These are phyloP conservation scores for Stegodyphus dumicola DNA, from an alignment of 1,140 invertebrate species.

Conservation along the genomic window DNA sequence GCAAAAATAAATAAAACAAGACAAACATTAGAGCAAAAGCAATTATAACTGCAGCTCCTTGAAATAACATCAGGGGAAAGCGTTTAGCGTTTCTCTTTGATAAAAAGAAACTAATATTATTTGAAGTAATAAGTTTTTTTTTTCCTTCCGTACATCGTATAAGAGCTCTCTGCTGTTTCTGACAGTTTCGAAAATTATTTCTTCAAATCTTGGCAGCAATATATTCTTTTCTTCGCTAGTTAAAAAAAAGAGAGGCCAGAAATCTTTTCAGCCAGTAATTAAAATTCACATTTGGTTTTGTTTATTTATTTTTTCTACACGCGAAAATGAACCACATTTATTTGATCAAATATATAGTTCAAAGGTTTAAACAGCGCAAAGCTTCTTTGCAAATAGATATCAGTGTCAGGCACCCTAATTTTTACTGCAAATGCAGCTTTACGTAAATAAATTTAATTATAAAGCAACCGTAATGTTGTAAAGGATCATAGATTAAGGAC, in stretches of 20 bases:
- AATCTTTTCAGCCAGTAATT: too few relatives aligned
- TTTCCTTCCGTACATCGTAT: background rate
- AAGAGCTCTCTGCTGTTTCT: constrained; percentile 18
- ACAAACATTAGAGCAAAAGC: constrained; percentile 40
- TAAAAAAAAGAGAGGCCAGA: background rate
- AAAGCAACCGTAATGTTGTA: too few relatives aligned
- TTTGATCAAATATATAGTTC: too few relatives aligned
- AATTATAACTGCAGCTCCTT: constrained; percentile 32
- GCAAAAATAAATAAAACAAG: constrained; percentile 6
- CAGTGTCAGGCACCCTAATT: too few relatives aligned
- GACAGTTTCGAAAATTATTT: constrained; percentile 58
- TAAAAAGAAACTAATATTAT: constrained; percentile 49
- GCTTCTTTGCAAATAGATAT: too few relatives aligned
- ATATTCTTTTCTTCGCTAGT: constrained; percentile 31
- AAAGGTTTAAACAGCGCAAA: too few relatives aligned
- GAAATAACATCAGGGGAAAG: constrained; percentile 43
- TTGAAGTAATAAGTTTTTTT: constrained; percentile 36
- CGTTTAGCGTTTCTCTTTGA: constrained; percentile 13
- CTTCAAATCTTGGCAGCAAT: constrained; percentile 45
- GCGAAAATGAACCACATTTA: too few relatives aligned
- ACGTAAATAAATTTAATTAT: too few relatives aligned
- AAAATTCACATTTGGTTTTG: too few relatives aligned
- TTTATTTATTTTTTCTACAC: too few relatives aligned
- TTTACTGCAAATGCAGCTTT: too few relatives aligned
- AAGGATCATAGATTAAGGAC: too few relatives aligned